A percentile compares a stretch with the other conserved stretches of the same genome.
These are phyloP conservation scores for Lymantria dispar DNA, from an alignment of 2,888 invertebrate genomes.

Conservation along the genomic window DNA sequence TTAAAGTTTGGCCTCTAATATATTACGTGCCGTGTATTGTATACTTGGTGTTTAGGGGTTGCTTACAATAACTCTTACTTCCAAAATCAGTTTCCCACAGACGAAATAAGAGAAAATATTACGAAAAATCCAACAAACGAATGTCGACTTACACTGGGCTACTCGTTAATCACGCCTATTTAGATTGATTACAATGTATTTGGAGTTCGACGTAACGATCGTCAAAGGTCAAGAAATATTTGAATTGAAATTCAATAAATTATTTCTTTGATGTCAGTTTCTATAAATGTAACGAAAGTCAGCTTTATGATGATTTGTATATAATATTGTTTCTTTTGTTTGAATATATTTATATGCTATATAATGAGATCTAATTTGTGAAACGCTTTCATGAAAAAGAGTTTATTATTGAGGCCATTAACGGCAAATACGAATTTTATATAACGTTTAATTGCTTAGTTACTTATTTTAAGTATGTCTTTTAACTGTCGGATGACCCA, in stretches of 20 bases:
- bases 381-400: too few species aligned
- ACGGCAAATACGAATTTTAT: too few species aligned
- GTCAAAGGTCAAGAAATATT: not conserved
- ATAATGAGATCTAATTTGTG: too few species aligned
- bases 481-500: not conserved
- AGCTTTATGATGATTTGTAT: not conserved
- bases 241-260: not conserved
- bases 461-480: not conserved
- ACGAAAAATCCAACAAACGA: not conserved
- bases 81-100: not conserved
- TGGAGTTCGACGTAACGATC: not conserved
- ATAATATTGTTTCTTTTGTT: not conserved
- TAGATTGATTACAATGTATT: not conserved
- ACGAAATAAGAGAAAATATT: not conserved
- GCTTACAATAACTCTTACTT: not conserved
- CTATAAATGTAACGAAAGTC: not conserved
- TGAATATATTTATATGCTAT: too few species aligned
- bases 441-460: too few species aligned
- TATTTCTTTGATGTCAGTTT: not conserved
- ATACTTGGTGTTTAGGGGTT: not conserved
- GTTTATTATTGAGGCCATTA: too few species aligned
- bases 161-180: not conserved
- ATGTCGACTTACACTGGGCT: not conserved
- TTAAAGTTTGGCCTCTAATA: not conserved
- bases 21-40: not conserved